phyloP scores from a whole-genome alignment of 30 jellyfish, hydroid and myxozoan species.

The Aurelia aurita complex sp. Pacific region DNA sequence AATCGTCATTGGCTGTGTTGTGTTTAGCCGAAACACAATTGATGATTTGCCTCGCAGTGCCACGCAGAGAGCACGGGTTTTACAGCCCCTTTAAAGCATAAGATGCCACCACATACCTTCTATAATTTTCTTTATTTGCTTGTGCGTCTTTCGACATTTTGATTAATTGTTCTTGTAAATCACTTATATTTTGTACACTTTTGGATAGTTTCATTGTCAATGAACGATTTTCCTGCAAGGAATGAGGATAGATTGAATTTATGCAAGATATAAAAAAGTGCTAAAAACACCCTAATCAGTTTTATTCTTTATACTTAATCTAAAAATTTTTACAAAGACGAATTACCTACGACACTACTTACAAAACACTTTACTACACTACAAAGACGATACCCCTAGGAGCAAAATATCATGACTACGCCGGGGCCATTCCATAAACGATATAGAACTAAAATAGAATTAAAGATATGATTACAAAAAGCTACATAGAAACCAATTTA shows the following conservation, averaged over 20 bases:
- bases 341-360: too few species aligned
- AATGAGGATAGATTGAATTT: neutral
- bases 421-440: too few species aligned
- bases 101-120: constrained; percentile 20
- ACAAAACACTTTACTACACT: too few species aligned
- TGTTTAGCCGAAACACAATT: too few species aligned
- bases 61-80: too few species aligned
- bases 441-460: neutral
- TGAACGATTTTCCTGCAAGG: constrained; percentile 49
- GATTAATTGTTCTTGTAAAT: constrained; percentile 70
- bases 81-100: too few species aligned
- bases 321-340: too few species aligned
- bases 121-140: constrained; percentile 62
- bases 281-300: neutral
- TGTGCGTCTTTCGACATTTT: constrained; percentile 61
- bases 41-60: too few species aligned
- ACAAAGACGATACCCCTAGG: too few species aligned
- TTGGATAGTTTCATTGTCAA: constrained; percentile 9
- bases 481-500: too few species aligned
- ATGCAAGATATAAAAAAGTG: neutral
- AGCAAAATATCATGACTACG: too few species aligned
- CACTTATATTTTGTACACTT: constrained; percentile 27
- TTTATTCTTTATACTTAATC: neutral
- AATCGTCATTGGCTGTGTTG: too few species aligned
- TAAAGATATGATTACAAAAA: neutral